Conservation (phyloP, 2,888 invertebrate species). For the Selenia dentaria region DNA sequence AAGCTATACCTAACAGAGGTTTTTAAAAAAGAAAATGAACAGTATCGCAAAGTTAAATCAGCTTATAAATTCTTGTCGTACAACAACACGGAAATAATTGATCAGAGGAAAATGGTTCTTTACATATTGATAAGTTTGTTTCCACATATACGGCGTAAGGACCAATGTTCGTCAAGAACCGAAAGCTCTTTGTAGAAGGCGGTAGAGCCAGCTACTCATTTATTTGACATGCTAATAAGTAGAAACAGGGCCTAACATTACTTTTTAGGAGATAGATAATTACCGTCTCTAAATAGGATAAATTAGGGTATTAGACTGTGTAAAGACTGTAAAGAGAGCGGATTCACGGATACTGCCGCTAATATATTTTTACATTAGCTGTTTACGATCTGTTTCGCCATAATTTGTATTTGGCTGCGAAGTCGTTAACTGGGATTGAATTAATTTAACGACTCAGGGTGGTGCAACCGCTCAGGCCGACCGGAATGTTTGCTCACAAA, state of each 20-base stretch:
- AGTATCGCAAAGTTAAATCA: too few relatives aligned
- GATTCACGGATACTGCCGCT: slow-evolving; percentile 34
- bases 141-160: too few relatives aligned
- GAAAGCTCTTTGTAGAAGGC: too few relatives aligned
- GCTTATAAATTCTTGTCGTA: too few relatives aligned
- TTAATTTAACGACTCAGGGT: slow-evolving; percentile 34
- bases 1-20: too few relatives aligned
- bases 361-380: slow-evolving; percentile 38
- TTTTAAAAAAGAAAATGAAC: too few relatives aligned
- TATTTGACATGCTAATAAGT: slow-evolving; percentile 22
- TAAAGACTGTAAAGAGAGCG: slow-evolving; percentile 32
- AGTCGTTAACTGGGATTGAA: slow-evolving; percentile 41
- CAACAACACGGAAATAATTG: too few relatives aligned
- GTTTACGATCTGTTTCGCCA: slow-evolving; percentile 39
- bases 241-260: slow-evolving; percentile 9
- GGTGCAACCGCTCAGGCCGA: slow-evolving; percentile 17
- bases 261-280: slow-evolving; percentile 26
- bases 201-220: slow-evolving; percentile 13
- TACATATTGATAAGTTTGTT: too few relatives aligned
- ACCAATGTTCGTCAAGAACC: too few relatives aligned
- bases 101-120: too few relatives aligned
- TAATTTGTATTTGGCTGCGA: slow-evolving; percentile 39
- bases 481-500: slow-evolving; percentile 27
- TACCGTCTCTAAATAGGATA: slow-evolving; percentile 35
- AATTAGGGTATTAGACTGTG: slow-evolving; percentile 38